Conservation (phyloP, 2,113 vertebrate species). For the Phaethornis superciliosus region DNA sequence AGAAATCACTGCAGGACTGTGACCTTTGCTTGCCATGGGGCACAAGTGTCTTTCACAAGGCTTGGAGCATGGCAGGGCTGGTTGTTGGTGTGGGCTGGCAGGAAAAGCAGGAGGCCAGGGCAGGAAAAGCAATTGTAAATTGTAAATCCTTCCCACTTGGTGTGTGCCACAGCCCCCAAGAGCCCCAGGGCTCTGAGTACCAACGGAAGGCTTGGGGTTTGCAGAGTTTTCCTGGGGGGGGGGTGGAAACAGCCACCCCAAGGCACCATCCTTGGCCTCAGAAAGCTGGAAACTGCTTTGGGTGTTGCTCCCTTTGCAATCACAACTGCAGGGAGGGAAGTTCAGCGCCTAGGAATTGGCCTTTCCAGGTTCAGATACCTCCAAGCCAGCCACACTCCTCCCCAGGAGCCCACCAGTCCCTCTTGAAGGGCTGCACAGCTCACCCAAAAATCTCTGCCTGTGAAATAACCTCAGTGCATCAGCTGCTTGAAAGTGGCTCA, state of each 20-base stretch:
- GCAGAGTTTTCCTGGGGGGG: background rate
- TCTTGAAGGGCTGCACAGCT: background rate
- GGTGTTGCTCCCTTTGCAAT: background rate
- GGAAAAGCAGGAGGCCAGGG: background rate
- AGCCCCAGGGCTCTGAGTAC: background rate
- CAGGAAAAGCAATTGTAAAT: background rate
- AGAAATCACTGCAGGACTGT: background rate
- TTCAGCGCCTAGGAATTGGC: background rate
- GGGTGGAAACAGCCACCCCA: background rate
- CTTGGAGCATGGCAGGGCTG: background rate
- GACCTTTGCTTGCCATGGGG: rapidly evolving
- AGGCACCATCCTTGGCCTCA: background rate
- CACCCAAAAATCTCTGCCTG: background rate
- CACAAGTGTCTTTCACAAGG: background rate
- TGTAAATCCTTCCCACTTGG: background rate
- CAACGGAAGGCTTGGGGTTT: background rate
- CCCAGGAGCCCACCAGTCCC: background rate
- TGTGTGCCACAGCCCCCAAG: background rate
- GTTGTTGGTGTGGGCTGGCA: background rate
- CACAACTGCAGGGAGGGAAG: rapidly evolving
- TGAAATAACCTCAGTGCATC: background rate
- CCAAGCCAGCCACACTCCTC: background rate
- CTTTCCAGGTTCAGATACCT: background rate
- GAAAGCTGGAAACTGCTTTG: background rate
- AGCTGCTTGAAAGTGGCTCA: background rate